Evolutionary conservation across 2,113 vertebrate genomes (phyloP).

Genomic region (Argyrosomus japonicus): DNA sequence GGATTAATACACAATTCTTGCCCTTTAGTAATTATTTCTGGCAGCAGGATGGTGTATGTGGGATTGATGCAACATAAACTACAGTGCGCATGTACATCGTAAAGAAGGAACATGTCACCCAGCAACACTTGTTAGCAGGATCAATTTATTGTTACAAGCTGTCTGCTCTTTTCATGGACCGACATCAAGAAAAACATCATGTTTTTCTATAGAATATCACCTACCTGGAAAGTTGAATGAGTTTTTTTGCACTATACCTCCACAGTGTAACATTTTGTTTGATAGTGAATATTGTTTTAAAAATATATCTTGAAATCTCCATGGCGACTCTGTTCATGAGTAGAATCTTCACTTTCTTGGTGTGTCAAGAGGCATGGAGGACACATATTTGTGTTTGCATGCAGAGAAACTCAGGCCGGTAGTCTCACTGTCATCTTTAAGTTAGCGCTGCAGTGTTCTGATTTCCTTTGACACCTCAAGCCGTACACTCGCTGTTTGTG

Average conservation of each 20-base stretch:
- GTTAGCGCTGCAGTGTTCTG: not conserved
- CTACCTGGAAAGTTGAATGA: too few species aligned
- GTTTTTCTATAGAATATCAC: not conserved
- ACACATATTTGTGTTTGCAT: not conserved
- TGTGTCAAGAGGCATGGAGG: not conserved
- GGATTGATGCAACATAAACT: not conserved
- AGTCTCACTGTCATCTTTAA: conserved; percentile 16
- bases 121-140: not conserved
- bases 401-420: not conserved
- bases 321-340: not conserved
- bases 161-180: too few species aligned
- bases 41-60: not conserved
- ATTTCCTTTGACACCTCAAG: conserved; percentile 24
- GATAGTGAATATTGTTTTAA: not conserved
- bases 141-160: not conserved
- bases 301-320: not conserved
- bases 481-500: conserved; percentile 2
- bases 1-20: not conserved
- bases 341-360: not conserved
- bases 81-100: not conserved
- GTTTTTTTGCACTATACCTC: not conserved
- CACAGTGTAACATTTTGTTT: not conserved
- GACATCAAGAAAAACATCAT: too few species aligned
- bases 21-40: not conserved
- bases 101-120: too few species aligned